Percentiles rank a stretch among this genome's conserved stretches.
phyloP scores from a whole-genome alignment of 2,888 invertebrate genomes.

The Athripsodes cinereus region DNA sequence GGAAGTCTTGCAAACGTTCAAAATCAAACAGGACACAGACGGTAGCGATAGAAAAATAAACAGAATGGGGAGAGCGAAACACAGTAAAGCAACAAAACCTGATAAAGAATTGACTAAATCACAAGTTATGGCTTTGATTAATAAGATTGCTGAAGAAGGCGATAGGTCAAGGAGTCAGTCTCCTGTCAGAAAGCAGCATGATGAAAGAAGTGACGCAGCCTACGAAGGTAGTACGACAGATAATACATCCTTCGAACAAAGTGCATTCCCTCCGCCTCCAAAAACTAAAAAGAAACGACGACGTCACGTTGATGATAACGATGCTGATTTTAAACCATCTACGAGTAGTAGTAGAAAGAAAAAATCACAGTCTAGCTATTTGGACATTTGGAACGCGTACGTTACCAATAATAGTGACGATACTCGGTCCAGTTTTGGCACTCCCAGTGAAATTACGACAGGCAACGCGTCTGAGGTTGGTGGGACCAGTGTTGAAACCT shows the following conservation, averaged over 20 bases:
- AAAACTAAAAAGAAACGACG: slow-evolving; percentile 13
- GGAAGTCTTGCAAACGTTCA: slow-evolving; percentile 6
- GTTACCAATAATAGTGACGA: slow-evolving; percentile 34
- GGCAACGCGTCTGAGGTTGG: not conserved
- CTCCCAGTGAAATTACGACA: slow-evolving; percentile 30
- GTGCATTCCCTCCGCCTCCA: slow-evolving; percentile 6
- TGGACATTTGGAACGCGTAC: slow-evolving; percentile 10
- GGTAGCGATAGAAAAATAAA: not conserved
- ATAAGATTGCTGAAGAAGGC: slow-evolving; percentile 5
- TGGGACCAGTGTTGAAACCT: not conserved
- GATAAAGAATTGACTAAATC: slow-evolving; percentile 11
- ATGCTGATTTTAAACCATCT: slow-evolving; percentile 1
- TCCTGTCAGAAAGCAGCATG: not conserved
- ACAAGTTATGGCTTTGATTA: slow-evolving; percentile 8
- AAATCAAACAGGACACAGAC: slow-evolving; percentile 6
- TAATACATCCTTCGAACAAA: not conserved
- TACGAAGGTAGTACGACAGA: not conserved
- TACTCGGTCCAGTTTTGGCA: slow-evolving; percentile 34
- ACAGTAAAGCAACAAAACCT: not conserved
- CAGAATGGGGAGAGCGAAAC: not conserved
- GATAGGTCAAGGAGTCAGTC: slow-evolving; percentile 9
- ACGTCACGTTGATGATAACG: not conserved
- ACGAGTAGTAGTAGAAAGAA: slow-evolving; percentile 5
- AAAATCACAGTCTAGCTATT: slow-evolving; percentile 1
- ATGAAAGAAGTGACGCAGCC: not conserved